A percentile compares a stretch with the other conserved stretches of the same genome.
Conservation (phyloP, 2,797 vertebrate genomes). For the Rhodeus uyekii region DNA sequence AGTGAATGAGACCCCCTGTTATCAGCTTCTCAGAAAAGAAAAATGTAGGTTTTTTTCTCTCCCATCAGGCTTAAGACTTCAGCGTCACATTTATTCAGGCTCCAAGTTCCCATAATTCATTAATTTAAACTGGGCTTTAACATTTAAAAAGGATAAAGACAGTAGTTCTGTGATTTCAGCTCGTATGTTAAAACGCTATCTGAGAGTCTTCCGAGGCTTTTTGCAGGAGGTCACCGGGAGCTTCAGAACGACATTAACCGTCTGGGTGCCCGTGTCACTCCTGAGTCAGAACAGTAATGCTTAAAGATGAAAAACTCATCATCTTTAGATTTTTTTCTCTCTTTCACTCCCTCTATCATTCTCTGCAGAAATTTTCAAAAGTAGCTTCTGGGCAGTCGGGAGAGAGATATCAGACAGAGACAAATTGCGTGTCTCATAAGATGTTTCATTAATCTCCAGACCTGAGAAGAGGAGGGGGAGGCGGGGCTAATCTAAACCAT, state of each 20-base stretch:
- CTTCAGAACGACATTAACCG: slow-evolving; percentile 68
- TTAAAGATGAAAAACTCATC: slow-evolving; percentile 85
- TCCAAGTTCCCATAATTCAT: slow-evolving; percentile 38
- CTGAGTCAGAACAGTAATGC: slow-evolving; percentile 77
- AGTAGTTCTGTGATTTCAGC: slow-evolving; percentile 66
- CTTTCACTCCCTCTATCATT: slow-evolving; percentile 16
- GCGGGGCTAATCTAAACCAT: slow-evolving; percentile 81
- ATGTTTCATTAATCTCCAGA: slow-evolving; percentile 84
- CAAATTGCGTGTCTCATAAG: slow-evolving; percentile 84
- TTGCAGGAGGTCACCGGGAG: slow-evolving; percentile 68
- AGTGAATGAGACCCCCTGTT: neutral
- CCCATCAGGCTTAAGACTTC: slow-evolving; percentile 14
- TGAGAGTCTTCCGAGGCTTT: slow-evolving; percentile 68
- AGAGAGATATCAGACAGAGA: slow-evolving; percentile 79
- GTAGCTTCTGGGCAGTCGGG: slow-evolving; percentile 68
- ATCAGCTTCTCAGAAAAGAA: neutral
- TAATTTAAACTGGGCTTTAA: slow-evolving; percentile 45
- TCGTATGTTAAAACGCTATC: slow-evolving; percentile 72
- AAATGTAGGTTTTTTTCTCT: neutral
- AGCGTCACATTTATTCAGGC: slow-evolving; percentile 35
- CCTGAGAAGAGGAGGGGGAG: slow-evolving; percentile 70
- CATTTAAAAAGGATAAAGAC: slow-evolving; percentile 41
- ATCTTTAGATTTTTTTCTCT: slow-evolving; percentile 68
- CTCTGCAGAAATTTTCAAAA: slow-evolving; percentile 66
- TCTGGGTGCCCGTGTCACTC: slow-evolving; percentile 68